Percentiles rank a stretch among this genome's conserved stretches.
phyloP scores from a whole-genome alignment of 2,888 invertebrate genomes.

The Drosophila falleni region DNA sequence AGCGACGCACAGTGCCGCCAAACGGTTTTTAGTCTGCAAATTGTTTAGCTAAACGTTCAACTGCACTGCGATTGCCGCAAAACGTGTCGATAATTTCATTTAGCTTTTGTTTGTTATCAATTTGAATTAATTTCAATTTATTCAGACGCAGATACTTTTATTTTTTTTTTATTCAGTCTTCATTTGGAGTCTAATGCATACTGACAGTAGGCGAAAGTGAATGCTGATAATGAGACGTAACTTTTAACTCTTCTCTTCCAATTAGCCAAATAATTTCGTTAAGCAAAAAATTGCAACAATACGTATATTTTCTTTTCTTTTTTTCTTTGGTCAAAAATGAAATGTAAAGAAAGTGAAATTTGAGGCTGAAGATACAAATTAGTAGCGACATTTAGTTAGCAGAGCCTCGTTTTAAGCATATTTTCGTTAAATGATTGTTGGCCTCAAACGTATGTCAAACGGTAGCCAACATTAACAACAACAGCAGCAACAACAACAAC shows the following conservation, averaged over 20 bases:
- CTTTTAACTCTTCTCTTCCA: constrained; percentile 34
- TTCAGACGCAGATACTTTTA: constrained; percentile 64
- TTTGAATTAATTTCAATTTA: constrained; percentile 72
- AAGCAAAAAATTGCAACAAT: constrained; percentile 9
- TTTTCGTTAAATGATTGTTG: constrained; percentile 23
- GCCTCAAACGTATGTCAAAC: constrained; percentile 39
- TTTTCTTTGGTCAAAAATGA: constrained; percentile 12
- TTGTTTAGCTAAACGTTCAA: constrained; percentile 73
- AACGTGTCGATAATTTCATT: constrained; percentile 75
- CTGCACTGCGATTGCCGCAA: constrained; percentile 68
- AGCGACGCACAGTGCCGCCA: constrained; percentile 55
- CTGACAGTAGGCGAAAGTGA: constrained; percentile 72
- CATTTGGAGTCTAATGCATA: constrained; percentile 67
- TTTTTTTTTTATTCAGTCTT: constrained; percentile 52
- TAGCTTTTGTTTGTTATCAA: constrained; percentile 68
- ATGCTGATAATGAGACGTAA: constrained; percentile 59
- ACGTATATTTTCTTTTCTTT: constrained; percentile 25
- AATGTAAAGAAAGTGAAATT: constrained; percentile 45
- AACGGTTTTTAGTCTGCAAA: constrained; percentile 68
- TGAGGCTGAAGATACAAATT: constrained; percentile 19
- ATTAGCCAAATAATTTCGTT: constrained; percentile 62
- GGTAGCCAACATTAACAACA: constrained; percentile 43
- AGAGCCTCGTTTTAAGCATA: constrained; percentile 15
- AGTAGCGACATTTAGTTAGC: constrained; percentile 8
- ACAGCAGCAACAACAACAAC: constrained; percentile 38